Evolutionary conservation across 2,113 vertebrate genomes (phyloP), one percentile per base, ranked within the genome.

Genomic region (Platycercus adscitus): DNA sequence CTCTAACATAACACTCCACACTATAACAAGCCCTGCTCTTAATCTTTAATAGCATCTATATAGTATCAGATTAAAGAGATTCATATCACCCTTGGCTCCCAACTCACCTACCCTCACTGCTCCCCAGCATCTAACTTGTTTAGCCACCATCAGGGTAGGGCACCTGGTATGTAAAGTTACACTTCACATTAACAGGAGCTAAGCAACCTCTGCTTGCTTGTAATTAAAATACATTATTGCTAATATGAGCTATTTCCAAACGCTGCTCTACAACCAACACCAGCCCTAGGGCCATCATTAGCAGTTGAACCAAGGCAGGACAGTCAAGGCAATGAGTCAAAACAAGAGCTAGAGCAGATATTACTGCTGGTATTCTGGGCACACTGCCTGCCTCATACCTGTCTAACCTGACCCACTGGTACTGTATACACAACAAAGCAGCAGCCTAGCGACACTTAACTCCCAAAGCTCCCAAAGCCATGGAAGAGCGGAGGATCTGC

Each of bases 161-260:
- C 63, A 35, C 7, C 50, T 44, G 53, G 5, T 43, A 50, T 23
- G 29, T 70, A 63, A n/a, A 53, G 37, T 60, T 47, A 44, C 2
- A 8, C 17, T 73, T 50, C 43, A 13, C 29, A n/a, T 61, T 52
- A 78, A 44, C 50, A 70, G 64, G 23, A 78, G 31, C 37, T 16
- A 47, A 63, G 9, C 28, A 92, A 86, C 29, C 39, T 43, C 44
- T 0, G 0, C 39, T 61, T 14, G 0, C 49, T 50, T 63, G 46
- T 44, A 61, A 72, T 43, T 83, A 19, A 60, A 68, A 37, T 37
- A 25, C 12, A 28, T 55, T 41, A 71, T 28, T 64, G 39, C 63
- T 44, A 50, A 72, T 25, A 47, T 13, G 80, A 76, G 56, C 41
- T 29, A 50, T 12, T 83, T 77, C 64, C 77, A 77, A 46, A 55